A percentile compares a stretch with the other conserved stretches of the same genome.
Conservation (phyloP, 37 sponge, comb jelly and placozoan species). For the Haliclona indistincta region DNA sequence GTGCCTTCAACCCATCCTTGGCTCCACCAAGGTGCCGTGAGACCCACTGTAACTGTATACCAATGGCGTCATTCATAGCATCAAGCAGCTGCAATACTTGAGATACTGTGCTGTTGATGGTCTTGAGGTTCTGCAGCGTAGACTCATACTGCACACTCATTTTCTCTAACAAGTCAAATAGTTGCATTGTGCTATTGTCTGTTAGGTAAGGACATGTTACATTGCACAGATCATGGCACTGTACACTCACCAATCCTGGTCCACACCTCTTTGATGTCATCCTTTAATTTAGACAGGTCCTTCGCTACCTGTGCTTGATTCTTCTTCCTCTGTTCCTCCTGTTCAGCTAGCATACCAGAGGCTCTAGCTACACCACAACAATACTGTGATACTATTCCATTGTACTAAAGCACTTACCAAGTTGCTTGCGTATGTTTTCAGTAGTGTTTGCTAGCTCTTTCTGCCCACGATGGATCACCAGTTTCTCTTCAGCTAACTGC, state of each 20-base stretch:
- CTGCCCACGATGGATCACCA: constrained; percentile 47
- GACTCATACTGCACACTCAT: constrained; percentile 50
- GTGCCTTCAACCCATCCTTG: constrained; percentile 21
- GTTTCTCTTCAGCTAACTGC: constrained; percentile 45
- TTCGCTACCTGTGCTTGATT: constrained; percentile 33
- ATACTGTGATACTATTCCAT: neutral
- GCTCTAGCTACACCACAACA: constrained; percentile 42
- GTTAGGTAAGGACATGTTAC: neutral
- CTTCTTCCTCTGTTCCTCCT: constrained; percentile 21
- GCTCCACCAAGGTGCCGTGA: constrained; percentile 59
- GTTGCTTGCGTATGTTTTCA: constrained; percentile 25
- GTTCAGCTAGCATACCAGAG: constrained; percentile 15
- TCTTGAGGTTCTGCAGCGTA: constrained; percentile 52
- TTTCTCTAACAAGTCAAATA: constrained; percentile 18
- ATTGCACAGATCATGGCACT: neutral
- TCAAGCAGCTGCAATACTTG: constrained; percentile 32
- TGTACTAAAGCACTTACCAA: constrained; percentile 26
- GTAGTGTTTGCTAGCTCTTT: constrained; percentile 67
- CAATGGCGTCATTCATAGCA: constrained; percentile 31
- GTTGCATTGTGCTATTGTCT: constrained; percentile 46
- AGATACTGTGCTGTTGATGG: constrained; percentile 49
- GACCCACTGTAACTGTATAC: constrained; percentile 59
- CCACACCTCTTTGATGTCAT: constrained; percentile 72
- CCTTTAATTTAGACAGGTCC: constrained; percentile 35
- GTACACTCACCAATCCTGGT: constrained; percentile 61